Evolutionary conservation across 35 echinoderm and acorn worm genomes (phyloP).

Genomic region (Heliocidaris tuberculata): DNA sequence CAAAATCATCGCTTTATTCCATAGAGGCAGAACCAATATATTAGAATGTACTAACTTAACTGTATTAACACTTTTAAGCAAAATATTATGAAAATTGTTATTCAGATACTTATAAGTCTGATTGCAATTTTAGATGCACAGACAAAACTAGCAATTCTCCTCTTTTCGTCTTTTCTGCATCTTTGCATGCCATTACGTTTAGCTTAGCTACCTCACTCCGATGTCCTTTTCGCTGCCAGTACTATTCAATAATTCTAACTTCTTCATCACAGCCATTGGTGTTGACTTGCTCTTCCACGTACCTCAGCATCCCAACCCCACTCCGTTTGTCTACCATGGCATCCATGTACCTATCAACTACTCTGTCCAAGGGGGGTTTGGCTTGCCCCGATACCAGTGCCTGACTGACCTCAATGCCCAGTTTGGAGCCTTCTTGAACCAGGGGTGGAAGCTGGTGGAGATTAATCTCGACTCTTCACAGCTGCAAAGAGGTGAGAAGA

Average conservation of each 20-base stretch:
- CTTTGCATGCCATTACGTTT: too few species aligned
- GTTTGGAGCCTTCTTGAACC: conserved; percentile 56
- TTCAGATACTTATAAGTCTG: too few species aligned
- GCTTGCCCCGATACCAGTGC: background rate
- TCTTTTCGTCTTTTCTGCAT: too few species aligned
- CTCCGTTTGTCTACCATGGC: conserved; percentile 52
- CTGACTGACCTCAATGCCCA: conserved; percentile 54
- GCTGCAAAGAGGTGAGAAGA: conserved; percentile 34
- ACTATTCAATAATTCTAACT: background rate
- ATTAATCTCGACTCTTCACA: conserved; percentile 54
- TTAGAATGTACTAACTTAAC: too few species aligned
- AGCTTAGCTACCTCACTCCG: too few species aligned
- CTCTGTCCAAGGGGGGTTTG: background rate
- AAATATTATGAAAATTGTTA: background rate
- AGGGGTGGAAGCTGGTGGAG: conserved; percentile 70
- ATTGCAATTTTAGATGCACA: too few species aligned
- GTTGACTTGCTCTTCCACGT: conserved; percentile 66
- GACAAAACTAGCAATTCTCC: too few species aligned
- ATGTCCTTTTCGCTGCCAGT: too few species aligned
- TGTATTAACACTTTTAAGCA: too few species aligned
- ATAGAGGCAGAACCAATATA: too few species aligned
- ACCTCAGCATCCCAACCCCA: conserved; percentile 62
- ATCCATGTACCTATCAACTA: conserved; percentile 52
- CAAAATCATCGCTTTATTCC: too few species aligned
- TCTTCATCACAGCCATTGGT: conserved; percentile 22